Evolutionary conservation across 2,113 vertebrate species (phyloP).

Genomic region (Pseudorasbora parva): DNA sequence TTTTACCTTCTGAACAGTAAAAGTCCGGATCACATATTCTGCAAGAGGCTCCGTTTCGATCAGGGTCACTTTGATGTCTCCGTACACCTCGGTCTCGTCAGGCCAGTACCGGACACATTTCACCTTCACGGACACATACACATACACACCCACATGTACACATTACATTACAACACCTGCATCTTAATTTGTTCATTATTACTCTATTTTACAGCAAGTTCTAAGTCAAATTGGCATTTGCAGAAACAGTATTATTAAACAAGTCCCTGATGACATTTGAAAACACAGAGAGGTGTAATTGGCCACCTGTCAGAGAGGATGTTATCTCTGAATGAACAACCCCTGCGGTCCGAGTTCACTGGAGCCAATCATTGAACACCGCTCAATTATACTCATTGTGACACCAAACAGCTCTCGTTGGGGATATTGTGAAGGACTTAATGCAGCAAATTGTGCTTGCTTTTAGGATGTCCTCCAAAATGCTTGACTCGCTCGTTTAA

Average conservation of each 20-base stretch:
- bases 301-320: conserved; percentile 45
- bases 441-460: background rate
- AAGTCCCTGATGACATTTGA: conserved; percentile 37
- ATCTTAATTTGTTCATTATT: background rate
- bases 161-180: background rate
- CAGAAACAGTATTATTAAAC: conserved; percentile 35
- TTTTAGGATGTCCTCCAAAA: conserved; percentile 27
- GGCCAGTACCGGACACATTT: conserved; percentile 98
- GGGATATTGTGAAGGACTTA: background rate
- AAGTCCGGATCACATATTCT: conserved; percentile 95
- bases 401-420: conserved; percentile 10
- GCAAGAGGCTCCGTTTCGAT: conserved; percentile 95
- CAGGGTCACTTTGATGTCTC: conserved; percentile 95
- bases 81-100: conserved; percentile 94
- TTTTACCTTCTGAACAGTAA: conserved; percentile 94
- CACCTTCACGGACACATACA: conserved; percentile 75
- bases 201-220: conserved; percentile 3
- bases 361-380: conserved; percentile 39
- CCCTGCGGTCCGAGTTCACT: conserved; percentile 10
- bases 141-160: background rate
- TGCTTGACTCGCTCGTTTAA: background rate
- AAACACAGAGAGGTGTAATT: conserved; percentile 39
- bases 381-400: conserved; percentile 29
- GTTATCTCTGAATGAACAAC: conserved; percentile 44
- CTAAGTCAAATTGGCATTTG: conserved; percentile 32